phyloP scores from a whole-genome alignment of 2,797 vertebrate genomes.

The Pelobates cultripes region DNA sequence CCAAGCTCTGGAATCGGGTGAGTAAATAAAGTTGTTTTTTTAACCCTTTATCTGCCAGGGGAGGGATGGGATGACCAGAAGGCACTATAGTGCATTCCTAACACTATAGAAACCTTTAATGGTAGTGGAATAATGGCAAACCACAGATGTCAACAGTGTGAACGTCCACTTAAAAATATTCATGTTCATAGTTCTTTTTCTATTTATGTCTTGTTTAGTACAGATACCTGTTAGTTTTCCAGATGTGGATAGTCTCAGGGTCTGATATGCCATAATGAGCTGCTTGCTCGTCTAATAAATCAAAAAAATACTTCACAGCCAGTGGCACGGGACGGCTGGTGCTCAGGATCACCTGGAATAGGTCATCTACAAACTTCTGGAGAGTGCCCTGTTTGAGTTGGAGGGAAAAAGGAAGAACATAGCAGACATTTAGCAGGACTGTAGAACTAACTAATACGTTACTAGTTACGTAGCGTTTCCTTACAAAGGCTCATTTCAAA shows the following conservation, averaged over 20 bases:
- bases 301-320: conserved; percentile 97
- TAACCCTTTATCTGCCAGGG: too few relatives aligned
- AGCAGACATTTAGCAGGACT: background rate
- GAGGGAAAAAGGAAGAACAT: background rate
- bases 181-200: too few relatives aligned
- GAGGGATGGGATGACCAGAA: too few relatives aligned
- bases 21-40: too few relatives aligned
- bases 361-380: conserved; percentile 96
- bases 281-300: conserved; percentile 93
- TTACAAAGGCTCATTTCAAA: too few relatives aligned
- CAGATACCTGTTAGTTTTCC: conserved; percentile 96
- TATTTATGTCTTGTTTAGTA: background rate
- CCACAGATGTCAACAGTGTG: too few relatives aligned
- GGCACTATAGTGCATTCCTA: too few relatives aligned
- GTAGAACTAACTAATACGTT: background rate
- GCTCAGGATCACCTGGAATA: conserved; percentile 95
- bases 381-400: conserved; percentile 82
- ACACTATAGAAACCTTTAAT: too few relatives aligned
- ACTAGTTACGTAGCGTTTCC: too few relatives aligned
- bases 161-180: too few relatives aligned
- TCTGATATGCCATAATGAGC: conserved; percentile 85
- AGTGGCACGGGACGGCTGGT: conserved; percentile 91
- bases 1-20: too few relatives aligned
- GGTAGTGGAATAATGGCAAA: too few relatives aligned
- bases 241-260: conserved; percentile 95